These are phyloP conservation scores for Galeopterus variegatus DNA, from an alignment of 2,113 vertebrate species.

Conservation along the genomic window DNA sequence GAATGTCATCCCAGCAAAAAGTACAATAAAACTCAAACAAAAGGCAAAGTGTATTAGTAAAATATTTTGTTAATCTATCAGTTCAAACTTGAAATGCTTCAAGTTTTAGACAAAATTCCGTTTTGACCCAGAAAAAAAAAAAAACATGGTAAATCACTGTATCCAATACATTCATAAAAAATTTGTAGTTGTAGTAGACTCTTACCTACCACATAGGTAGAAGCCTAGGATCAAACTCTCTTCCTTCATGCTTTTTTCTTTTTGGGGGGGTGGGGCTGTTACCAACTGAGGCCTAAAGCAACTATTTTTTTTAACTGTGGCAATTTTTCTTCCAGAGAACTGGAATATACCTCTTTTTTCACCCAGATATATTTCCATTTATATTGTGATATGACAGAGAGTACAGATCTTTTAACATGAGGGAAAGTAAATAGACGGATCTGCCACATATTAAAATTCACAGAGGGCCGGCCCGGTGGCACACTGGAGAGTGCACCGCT, in stretches of 20 bases:
- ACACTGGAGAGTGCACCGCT: too few relatives aligned
- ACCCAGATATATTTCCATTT: constrained; percentile 75
- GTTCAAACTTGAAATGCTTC: constrained; percentile 85
- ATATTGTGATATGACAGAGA: constrained; percentile 74
- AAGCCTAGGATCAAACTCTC: constrained; percentile 78
- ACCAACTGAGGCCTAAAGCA: constrained; percentile 79
- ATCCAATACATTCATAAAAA: constrained; percentile 73
- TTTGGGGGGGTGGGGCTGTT: too few relatives aligned
- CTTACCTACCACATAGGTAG: constrained; percentile 84
- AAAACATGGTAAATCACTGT: constrained; percentile 80
- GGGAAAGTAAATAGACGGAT: constrained; percentile 86
- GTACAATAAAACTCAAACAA: constrained; percentile 5
- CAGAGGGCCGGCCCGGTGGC: too few relatives aligned
- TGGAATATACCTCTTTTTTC: constrained; percentile 87
- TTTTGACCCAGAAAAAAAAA: constrained; percentile 83
- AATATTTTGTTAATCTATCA: constrained; percentile 79
- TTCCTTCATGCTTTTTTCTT: constrained; percentile 61
- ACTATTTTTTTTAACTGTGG: constrained; percentile 87
- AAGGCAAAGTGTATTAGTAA: constrained; percentile 71
- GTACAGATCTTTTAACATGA: constrained; percentile 85
- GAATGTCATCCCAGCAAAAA: background rate
- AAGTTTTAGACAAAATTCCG: constrained; percentile 86
- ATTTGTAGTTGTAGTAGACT: constrained; percentile 79
- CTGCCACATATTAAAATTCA: constrained; percentile 78
- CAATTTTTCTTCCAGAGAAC: constrained; percentile 80